Evolutionary conservation across 2,888 invertebrate species (phyloP).

Genomic region (Hybos culiciformis): DNA sequence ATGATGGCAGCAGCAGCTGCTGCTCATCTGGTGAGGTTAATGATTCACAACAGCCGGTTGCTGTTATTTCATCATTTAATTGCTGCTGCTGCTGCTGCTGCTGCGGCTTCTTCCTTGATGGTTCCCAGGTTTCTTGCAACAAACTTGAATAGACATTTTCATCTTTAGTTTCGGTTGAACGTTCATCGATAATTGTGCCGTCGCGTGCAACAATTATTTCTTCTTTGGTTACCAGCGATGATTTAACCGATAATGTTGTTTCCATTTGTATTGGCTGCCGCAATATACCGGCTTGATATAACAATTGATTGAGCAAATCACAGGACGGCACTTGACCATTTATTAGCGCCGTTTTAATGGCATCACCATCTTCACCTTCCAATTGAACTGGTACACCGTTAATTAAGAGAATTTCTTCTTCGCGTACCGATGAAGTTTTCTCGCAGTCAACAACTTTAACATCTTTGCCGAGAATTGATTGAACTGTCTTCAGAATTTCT

Average conservation of each 20-base stretch:
- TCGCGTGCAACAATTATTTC: constrained; percentile 53
- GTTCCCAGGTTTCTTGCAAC: constrained; percentile 53
- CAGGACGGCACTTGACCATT: constrained; percentile 57
- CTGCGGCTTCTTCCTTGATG: constrained; percentile 19
- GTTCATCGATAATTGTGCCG: constrained; percentile 54
- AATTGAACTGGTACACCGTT: constrained; percentile 55
- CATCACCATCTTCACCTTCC: constrained; percentile 52
- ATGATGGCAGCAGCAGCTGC: no score
- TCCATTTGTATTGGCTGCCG: constrained; percentile 56
- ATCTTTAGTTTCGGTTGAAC: constrained; percentile 55
- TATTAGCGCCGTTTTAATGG: constrained; percentile 52
- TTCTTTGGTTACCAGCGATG: constrained; percentile 54
- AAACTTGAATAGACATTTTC: constrained; percentile 54
- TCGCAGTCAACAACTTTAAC: constrained; percentile 59
- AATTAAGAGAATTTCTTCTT: constrained; percentile 56
- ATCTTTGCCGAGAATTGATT: constrained; percentile 57
- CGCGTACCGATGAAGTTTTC: constrained; percentile 54
- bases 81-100: neutral
- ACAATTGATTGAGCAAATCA: constrained; percentile 52
- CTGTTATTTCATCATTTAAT: neutral
- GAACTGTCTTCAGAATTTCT: constrained; percentile 59
- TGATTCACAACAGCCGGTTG: no score
- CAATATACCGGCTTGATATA: constrained; percentile 49
- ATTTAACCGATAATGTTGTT: constrained; percentile 55
- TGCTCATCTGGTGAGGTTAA: no score